These are phyloP conservation scores for Syrrhaptes paradoxus DNA, from an alignment of 2,113 vertebrate genomes.

Conservation along the genomic window DNA sequence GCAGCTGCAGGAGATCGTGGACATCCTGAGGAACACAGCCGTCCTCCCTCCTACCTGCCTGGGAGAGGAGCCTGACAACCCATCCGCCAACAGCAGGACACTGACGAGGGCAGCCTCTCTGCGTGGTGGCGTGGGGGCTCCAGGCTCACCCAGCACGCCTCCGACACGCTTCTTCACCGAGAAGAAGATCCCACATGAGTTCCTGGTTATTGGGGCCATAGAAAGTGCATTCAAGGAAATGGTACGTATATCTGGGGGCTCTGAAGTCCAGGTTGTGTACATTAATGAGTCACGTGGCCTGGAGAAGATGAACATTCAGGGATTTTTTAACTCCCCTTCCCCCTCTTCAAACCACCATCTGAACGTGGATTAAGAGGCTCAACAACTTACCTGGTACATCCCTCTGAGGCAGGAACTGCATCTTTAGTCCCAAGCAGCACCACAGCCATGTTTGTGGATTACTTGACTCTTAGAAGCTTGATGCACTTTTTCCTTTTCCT, in stretches of 20 bases:
- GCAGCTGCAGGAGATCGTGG: conserved; percentile 91
- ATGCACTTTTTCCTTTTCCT: neutral
- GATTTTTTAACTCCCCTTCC: neutral
- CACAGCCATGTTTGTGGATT: neutral
- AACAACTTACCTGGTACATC: neutral
- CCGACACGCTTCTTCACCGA: conserved; percentile 93
- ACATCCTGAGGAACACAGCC: conserved; percentile 84
- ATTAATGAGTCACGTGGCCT: neutral
- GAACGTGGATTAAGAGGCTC: neutral
- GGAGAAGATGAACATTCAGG: neutral
- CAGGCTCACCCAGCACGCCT: conserved; percentile 86
- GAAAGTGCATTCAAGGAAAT: conserved; percentile 98
- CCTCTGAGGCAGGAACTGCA: neutral
- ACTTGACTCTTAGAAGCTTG: neutral
- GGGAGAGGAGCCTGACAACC: conserved; percentile 86
- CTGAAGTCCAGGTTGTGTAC: neutral
- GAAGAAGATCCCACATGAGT: conserved; percentile 95
- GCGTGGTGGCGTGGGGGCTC: conserved; percentile 86
- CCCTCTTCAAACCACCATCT: neutral
- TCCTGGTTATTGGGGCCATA: conserved; percentile 92
- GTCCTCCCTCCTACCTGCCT: conserved; percentile 86
- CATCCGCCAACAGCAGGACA: conserved; percentile 74
- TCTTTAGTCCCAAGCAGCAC: neutral
- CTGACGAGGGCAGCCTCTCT: conserved; percentile 90
- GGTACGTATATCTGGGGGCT: conserved; percentile 75